These are phyloP conservation scores for Ryuthela nishihirai DNA, from an alignment of 2,888 invertebrate species.

Conservation along the genomic window DNA sequence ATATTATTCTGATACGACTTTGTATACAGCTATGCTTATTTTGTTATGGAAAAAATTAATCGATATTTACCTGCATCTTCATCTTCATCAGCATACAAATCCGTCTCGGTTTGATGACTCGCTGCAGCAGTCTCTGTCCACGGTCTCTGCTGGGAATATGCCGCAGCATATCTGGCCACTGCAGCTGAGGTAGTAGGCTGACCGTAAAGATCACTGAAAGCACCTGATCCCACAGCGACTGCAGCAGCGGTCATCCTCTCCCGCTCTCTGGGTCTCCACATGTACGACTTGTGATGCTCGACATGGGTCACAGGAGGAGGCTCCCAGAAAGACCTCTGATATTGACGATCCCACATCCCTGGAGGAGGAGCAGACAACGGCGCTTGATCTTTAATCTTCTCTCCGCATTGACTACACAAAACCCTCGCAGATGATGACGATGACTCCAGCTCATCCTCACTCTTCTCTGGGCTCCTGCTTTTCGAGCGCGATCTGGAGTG, in stretches of 20 bases:
- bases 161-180: no score
- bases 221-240: no score
- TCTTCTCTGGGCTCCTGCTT: constrained; percentile 29
- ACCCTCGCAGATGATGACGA: constrained; percentile 13
- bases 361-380: constrained; percentile 15
- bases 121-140: neutral
- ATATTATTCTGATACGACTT: no score
- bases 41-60: neutral
- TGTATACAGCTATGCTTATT: no score
- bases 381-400: constrained; percentile 26
- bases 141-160: no score
- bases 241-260: no score
- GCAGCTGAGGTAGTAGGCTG: no score
- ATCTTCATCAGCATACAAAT: constrained; percentile 42
- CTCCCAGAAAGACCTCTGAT: constrained; percentile 25
- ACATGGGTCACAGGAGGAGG: neutral
- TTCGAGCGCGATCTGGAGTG: constrained; percentile 18
- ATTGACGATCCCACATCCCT: constrained; percentile 12
- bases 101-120: neutral
- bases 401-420: constrained; percentile 41
- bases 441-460: constrained; percentile 20
- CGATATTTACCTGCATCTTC: constrained; percentile 44
- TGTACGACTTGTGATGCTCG: no score
- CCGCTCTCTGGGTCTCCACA: no score
- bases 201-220: no score